Base-by-base conservation (phyloP, 2,888 invertebrate species). In the Pelosia muscerda region DNA sequence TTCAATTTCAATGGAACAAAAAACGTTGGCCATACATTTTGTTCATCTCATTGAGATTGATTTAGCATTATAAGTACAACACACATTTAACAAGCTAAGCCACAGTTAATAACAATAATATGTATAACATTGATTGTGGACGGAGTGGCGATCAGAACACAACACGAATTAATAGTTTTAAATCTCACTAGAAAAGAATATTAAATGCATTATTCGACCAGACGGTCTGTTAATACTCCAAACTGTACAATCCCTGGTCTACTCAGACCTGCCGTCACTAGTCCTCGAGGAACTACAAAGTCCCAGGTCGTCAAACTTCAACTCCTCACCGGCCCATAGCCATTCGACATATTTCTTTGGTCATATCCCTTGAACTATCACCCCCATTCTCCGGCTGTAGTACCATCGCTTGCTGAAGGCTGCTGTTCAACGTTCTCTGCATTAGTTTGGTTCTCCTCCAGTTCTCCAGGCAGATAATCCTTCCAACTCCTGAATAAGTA, bases 401-500 rank as follows among this genome's bases (percentile, higher is more conserved):
- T 72, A 2, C 77, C 83, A 22, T 84, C 85, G 5, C 70, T 73
- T 49, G 68, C 60, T n/a, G 70, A 77, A 72, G 34, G 68, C 42
- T 56, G 77, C 15, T 73, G 67, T 10, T 67, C 70, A 34, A 58
- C 54, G 0, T 68, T 57, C 83, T 82, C 73, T 9, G 68, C 55
- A 25, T 56, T 72, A 61, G 31, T 63, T 63, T 74, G 72, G 34
- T 68, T 74, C 63, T 92, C 93, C n/a, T 94, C 93, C 68, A 97
- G 91, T 73, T 97, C 97, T 0, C 97, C 98, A 0, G 98, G 98
- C 53, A 98, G 95, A 87, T 98, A 98, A 86, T 98, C 98, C 90
- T 98, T 98, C 98, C 98, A 98, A 86, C 98, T 98, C 81, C 98
- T 95, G 84, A 98, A 98, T 74, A 98, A 93, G 87, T 98, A 98